Base-by-base conservation (phyloP, 2,888 invertebrate species). In the Hofmannophila pseudospretella region DNA sequence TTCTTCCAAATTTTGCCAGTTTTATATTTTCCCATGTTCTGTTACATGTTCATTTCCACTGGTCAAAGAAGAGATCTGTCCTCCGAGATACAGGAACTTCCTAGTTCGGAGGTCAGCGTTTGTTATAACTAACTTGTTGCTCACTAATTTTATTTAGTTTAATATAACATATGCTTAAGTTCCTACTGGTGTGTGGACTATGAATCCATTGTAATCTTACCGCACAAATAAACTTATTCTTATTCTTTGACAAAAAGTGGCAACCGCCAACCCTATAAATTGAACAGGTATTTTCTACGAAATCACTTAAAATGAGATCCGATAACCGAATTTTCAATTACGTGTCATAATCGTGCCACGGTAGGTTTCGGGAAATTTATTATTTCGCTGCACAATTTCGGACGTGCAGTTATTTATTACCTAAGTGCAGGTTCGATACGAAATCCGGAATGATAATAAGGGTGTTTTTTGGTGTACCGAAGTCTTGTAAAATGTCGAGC, bases 321-420 rank as follows among this genome's bases (percentile, higher is more conserved):
- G 79, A 84, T 81, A 78, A 70, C 71, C 65, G 72, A 78, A 67
- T 73, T 80, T 81, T 85, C 84, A 85, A 85, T 85, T 82, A 82
- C 68, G 79, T 79, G 81, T 79, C 72, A 80, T 84, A 82, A 82
- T 78, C 60, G 67, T 68, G 67, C 62, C 69, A 59, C 54, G 58
- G 53, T 40, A 50, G 54, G 54, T 76, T 72, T 66, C 63, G 49
- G 57, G 69, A 75, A 78, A 78, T 79, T 79, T 81, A 80, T 81
- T 74, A 76, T 74, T 72, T 64, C 51, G 56, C 60, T 63, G 51
- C 54, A 73, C 68, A 73, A 75, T 76, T 77, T 73, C 58, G 73
- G 61, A 69, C 68, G 73, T 65, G 69, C 66, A 65, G 54, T 43
- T 60, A 50, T 58, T 67, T 55, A 76, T 77, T 77, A 76, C 53